Evolutionary conservation across 2,113 vertebrate species (phyloP), one percentile per base, ranked within the genome.

Genomic region (Piaya cayana): DNA sequence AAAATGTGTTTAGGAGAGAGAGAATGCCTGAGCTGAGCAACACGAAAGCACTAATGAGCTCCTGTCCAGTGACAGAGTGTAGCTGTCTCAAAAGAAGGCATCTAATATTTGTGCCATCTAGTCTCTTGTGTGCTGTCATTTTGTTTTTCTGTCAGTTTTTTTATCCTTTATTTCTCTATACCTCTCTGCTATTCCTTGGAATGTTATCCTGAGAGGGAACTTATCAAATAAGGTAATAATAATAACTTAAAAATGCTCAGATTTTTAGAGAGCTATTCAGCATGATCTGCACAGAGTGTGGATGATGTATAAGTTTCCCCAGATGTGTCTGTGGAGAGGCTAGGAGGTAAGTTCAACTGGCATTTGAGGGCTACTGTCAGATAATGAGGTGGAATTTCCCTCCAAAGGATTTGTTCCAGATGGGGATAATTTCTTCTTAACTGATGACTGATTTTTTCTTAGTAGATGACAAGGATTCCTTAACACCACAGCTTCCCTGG

Each of bases 11-110:
- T 14, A 3, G n/a, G 49, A 49, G 47, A 64, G 47, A 64, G 59
- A 36, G 36, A 16, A n/a, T 62, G 36, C 19, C 17, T 42, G 58
- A 86, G 20, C 4, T 42, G 58, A 86, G 20, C 4, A 11, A n/a
- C 36, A 21, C 20, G 36, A 34, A 30, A 52, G 39, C 42, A 62
- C 22, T 32, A 37, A 18, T 8, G 30, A 91, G 52, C 59, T 50
- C 64, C 53, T 68, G 36, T 45, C 42, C 63, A 5, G 22, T 11
- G 14, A 34, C 20, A 62, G 26, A 0, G 0, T 20, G 30, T 30
- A 59, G 27, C 25, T 32, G 43, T 43, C 43, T 43, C 43, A 43
- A 43, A 43, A 43, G 27, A 83, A 49, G n/a, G 11, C 3, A 5
- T 10, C n/a, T n/a, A n/a, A 1, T 23, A 18, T 39, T 74, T 78